Base-by-base conservation (phyloP, 2,113 vertebrate species). In the Sturnus vulgaris region DNA sequence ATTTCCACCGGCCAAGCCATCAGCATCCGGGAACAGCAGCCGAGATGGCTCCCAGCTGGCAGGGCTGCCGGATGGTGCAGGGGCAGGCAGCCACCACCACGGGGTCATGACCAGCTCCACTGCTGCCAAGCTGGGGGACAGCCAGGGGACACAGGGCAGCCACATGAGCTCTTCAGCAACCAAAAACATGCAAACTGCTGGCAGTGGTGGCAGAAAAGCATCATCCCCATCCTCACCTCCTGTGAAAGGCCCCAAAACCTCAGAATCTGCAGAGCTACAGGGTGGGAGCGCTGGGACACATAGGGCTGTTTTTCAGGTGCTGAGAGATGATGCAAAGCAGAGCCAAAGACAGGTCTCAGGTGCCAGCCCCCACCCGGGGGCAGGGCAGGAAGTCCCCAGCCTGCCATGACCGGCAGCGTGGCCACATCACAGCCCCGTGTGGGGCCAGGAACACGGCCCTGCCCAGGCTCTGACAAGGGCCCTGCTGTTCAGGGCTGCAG, bases 341-440 rank as follows among this genome's bases (percentile, higher is more conserved):
- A 81, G 52, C 28, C 60, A 64, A 87, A 78, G 52, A 56, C 70
- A 84, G 30, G 60, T 61, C 82, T 55, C 89, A 80, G 83, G 28
- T 2, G 5, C 76, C 71, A 3, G 11, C 56, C 53, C 6, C 60
- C 7, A 0, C 59, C 47, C 27, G 2, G 5, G 60, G 89, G 92
- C 60, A 84, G 73, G 93, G 81, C 96, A 93, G 95, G 95, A 96
- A 95, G 93, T 87, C 87, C 90, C 91, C 75, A 39, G 66, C 44
- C 71, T 20, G 0, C 70, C n/a, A 10, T 2, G 35, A 49, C 78
- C 9, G 1, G 65, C 73, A 56, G 68, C 2, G 0, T 12, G 25
- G 72, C 96, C 96, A 96, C 96, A 96, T 96, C 96, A 96, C 55
- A 96, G 86, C 71, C 92, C 91, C 0, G 5, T 9, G 6, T 16